Base-by-base conservation (phyloP, 2,888 invertebrate species). In the Molorchus minor region DNA sequence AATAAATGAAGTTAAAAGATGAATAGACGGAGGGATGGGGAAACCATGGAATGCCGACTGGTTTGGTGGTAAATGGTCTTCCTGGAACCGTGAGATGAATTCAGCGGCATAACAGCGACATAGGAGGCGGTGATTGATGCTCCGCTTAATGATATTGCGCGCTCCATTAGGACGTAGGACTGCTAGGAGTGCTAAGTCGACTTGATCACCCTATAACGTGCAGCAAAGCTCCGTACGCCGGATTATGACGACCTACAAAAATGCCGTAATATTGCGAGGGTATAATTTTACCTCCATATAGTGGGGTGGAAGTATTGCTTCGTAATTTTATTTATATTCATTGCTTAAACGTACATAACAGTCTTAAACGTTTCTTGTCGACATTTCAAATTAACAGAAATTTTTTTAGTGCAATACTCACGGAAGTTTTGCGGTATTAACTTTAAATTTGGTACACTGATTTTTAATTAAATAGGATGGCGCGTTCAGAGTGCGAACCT, bases 41-140 rank as follows among this genome's bases (percentile, higher is more conserved):
- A 57, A 44, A 30, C 49, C 56, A 13, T 44, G 56, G 51, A 29
- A 41, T 21, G 51, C 15, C 44, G 56, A 41, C 47, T 38, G 43
- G 44, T 45, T 36, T 36, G 45, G 36, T 45, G 46, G 56, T 33
- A 56, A 56, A 51, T 29, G 44, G 33, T 57, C 56, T 49, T 56
- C 44, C 56, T 36, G 51, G 56, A 44, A 51, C 49, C 44, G 44
- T 38, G 56, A 51, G 47, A 44, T 41, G 36, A 45, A 54, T 43
- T 55, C 55, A 19, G 46, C 55, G 45, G 45, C 54, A 16, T 44
- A 13, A 33, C 36, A 33, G 36, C 38, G 52, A 52, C 52, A 41
- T 30, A 69, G 65, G 62, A 68, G 64, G 66, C 64, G 65, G 62
- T 66, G 64, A 66, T 68, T 62, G 65, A 68, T 62, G 65, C 58